Percentiles rank a stretch among this genome's conserved stretches.
These are phyloP conservation scores for Ariopsis seemanni DNA, from an alignment of 2,113 vertebrate genomes.

Conservation along the genomic window DNA sequence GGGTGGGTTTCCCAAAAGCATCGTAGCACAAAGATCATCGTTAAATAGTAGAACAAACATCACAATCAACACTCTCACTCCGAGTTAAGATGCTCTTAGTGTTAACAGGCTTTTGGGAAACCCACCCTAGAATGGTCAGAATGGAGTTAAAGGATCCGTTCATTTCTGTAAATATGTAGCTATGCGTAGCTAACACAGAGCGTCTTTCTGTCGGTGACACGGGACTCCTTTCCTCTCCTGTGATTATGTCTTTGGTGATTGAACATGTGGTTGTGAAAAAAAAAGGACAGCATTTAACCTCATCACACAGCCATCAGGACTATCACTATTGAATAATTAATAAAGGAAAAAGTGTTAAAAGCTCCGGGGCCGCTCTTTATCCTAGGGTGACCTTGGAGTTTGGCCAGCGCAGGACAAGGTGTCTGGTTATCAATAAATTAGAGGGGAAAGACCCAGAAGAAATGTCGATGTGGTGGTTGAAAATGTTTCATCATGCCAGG, in stretches of 20 bases:
- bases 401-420: background rate
- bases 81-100: too few species aligned
- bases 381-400: slow-evolving; percentile 45
- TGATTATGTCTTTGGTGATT: background rate
- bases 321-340: background rate
- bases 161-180: too few species aligned
- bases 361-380: background rate
- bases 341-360: background rate
- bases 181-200: background rate
- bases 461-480: slow-evolving; percentile 21
- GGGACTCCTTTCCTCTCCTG: background rate
- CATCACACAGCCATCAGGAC: slow-evolving; percentile 37
- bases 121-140: too few species aligned
- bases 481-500: slow-evolving; percentile 38
- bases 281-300: slow-evolving; percentile 24
- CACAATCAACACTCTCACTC: too few species aligned
- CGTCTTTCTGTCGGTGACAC: background rate
- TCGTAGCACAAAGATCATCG: too few species aligned
- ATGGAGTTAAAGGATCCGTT: too few species aligned
- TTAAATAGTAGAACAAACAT: too few species aligned
- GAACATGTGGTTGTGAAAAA: background rate
- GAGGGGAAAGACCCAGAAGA: slow-evolving; percentile 15
- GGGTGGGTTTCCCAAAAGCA: too few species aligned
- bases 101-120: too few species aligned
- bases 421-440: slow-evolving; percentile 49